Percentiles rank a stretch among this genome's conserved stretches.
Conservation (phyloP, 2,113 vertebrate species). For the Elgaria multicarinata region DNA sequence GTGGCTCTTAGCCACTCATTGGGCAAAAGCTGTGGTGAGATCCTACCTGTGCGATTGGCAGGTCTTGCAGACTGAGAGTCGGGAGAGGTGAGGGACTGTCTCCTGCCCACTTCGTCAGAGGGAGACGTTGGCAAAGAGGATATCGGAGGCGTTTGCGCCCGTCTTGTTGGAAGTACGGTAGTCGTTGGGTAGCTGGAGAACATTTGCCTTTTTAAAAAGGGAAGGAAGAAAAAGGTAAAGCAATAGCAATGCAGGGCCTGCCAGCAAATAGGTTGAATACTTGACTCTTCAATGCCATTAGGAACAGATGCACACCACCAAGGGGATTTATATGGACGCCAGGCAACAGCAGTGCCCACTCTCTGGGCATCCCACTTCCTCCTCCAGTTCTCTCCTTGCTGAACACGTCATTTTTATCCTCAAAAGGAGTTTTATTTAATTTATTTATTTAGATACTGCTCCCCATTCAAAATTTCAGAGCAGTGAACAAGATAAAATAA, state of each 20-base stretch:
- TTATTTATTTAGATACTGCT: too few relatives aligned
- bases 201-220: constrained; percentile 89
- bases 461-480: too few relatives aligned
- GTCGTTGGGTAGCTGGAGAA: constrained; percentile 98
- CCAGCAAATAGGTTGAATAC: not conserved
- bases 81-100: constrained; percentile 96
- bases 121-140: constrained; percentile 95
- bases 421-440: not conserved
- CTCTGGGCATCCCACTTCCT: too few relatives aligned
- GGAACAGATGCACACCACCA: not conserved
- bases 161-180: constrained; percentile 87
- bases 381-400: not conserved
- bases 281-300: too few relatives aligned
- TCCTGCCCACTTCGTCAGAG: constrained; percentile 92
- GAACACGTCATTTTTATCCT: not conserved
- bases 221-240: not conserved
- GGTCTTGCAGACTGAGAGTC: constrained; percentile 90
- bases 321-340: not conserved
- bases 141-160: constrained; percentile 95
- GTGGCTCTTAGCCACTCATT: not conserved
- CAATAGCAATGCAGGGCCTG: too few relatives aligned
- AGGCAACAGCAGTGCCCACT: too few relatives aligned
- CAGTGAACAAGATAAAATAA: too few relatives aligned
- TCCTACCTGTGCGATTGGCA: constrained; percentile 86
- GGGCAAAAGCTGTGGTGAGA: not conserved